Percentiles rank a stretch among this genome's conserved stretches.
These are phyloP conservation scores for Amblyopsis rosae DNA, from an alignment of 2,113 vertebrate species.

Conservation along the genomic window DNA sequence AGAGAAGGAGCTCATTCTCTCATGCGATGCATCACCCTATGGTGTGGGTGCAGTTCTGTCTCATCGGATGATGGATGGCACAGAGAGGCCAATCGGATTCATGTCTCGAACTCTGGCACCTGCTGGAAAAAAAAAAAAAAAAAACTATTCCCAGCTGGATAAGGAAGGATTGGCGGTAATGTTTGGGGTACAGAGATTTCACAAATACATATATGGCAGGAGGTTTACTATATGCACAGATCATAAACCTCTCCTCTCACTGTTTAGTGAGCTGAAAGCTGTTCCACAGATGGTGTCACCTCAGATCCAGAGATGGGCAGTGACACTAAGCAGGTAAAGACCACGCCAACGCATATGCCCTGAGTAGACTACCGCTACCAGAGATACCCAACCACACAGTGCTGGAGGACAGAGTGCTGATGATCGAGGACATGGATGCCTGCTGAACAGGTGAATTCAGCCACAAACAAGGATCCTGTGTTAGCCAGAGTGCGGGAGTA, in stretches of 20 bases:
- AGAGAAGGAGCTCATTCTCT: neutral
- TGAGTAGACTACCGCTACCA: neutral
- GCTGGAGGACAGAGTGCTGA: neutral
- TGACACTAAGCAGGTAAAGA: neutral
- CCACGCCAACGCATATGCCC: neutral
- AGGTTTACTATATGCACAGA: neutral
- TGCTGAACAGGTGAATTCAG: neutral
- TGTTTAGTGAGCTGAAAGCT: neutral
- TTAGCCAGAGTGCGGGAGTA: neutral
- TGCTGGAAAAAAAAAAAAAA: too few relatives aligned
- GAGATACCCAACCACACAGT: neutral
- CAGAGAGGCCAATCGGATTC: neutral
- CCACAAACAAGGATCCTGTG: neutral
- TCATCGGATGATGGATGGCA: neutral
- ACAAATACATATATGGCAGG: neutral
- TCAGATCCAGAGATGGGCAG: neutral
- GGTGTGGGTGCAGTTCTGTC: neutral
- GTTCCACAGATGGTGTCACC: neutral
- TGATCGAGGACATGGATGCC: neutral
- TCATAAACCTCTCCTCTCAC: neutral
- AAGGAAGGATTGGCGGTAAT: neutral
- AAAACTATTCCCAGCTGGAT: neutral
- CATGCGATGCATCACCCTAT: neutral
- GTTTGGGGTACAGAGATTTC: neutral
- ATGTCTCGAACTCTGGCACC: neutral